A percentile compares a stretch with the other conserved stretches of the same genome.
Evolutionary conservation across 2,888 invertebrate species (phyloP).

Genomic region (Polymixis flavicincta): DNA sequence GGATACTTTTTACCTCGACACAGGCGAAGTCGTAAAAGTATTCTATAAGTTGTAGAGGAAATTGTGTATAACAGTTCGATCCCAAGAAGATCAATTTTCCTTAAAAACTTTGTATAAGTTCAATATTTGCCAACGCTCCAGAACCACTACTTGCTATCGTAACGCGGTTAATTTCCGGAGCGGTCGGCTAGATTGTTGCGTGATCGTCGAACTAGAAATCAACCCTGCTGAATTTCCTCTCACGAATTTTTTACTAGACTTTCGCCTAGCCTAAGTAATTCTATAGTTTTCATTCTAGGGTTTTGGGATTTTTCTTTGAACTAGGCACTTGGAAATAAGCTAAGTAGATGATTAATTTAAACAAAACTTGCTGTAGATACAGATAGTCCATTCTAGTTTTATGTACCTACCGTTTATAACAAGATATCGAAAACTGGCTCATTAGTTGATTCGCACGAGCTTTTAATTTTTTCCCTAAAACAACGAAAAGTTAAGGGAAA

Average conservation of each 20-base stretch:
- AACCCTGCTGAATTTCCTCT: conserved; percentile 21
- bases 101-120: conserved; percentile 10
- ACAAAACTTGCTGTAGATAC: too few relatives aligned
- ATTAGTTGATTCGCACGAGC: too few relatives aligned
- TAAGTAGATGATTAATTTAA: not conserved
- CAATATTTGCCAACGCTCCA: conserved; percentile 20
- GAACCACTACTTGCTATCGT: conserved; percentile 36
- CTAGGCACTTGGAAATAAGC: not conserved
- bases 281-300: not conserved
- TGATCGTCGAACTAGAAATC: conserved; percentile 41
- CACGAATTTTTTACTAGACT: conserved; percentile 9
- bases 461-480: too few relatives aligned
- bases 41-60: not conserved
- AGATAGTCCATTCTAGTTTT: too few relatives aligned
- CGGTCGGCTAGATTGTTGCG: conserved; percentile 30
- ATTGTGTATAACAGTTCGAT: not conserved
- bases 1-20: too few relatives aligned
- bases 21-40: too few relatives aligned
- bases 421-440: too few relatives aligned
- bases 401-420: too few relatives aligned
- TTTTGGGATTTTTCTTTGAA: not conserved
- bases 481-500: too few relatives aligned
- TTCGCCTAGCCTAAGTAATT: not conserved
- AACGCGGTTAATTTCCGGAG: conserved; percentile 45
- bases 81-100: conserved; percentile 13